Evolutionary conservation across 2,888 invertebrate species (phyloP), one percentile per base, ranked within the genome.

Genomic region (Allophyes oxyacanthae): DNA sequence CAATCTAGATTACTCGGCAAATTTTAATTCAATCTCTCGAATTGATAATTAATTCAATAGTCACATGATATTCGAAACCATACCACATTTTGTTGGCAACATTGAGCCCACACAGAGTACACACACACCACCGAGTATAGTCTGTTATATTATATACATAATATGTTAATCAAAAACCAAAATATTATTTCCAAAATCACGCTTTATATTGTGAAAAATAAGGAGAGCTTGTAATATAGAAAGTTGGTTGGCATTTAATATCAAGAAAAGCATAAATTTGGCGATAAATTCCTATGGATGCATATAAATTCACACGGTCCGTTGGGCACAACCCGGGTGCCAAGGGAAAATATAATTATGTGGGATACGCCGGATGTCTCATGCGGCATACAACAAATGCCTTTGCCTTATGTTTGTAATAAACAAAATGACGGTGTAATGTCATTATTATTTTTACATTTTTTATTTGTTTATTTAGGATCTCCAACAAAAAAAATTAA

Each of bases 251-350:
- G 8, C 32, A 40, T 56, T 34, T 42, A 46, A 50, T 49, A 59
- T 38, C 37, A 57, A 55, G 52, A 57, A 64, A 51, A 51, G 34
- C 38, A 58, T 57, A 48, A 57, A 67, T 60, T 34, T 51, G 14
- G 26, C 50, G 40, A 69, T 65, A 65, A 63, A 69, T 58, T 53
- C 44, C 38, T 40, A 42, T 38, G 52, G 53, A 26, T 56, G 56
- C 61, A 75, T 63, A 75, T 75, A 75, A 72, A 72, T 70, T 57
- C 34, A 26, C 50, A 60, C 49, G 65, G 52, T 64, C 51, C 34
- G 68, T 50, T 50, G 50, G 46, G 36, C 57, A 62, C 43, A 14
- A 32, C 14, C 36, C 42, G 15, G 44, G 25, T 50, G 33, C 25
- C 36, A 20, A 13, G 40, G 26, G 36, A 37, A 59, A 72, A 72